Percentiles rank a stretch among this genome's conserved stretches.
Evolutionary conservation across 2,797 vertebrate species (phyloP).

Genomic region (Oryzias dopingdopingensis): DNA sequence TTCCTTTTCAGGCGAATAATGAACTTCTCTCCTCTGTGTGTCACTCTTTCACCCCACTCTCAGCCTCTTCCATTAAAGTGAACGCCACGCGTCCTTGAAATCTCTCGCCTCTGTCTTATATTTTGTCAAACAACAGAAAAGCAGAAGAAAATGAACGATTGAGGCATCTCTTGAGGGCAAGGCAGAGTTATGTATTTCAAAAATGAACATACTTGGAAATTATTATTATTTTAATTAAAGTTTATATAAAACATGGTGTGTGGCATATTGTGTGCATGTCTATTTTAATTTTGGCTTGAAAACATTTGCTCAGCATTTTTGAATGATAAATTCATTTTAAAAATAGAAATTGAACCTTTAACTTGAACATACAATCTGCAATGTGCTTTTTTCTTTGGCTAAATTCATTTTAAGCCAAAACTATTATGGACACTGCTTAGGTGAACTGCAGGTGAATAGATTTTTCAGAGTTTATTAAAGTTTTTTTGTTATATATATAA

Average conservation of each 20-base stretch:
- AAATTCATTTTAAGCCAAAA: slow-evolving; percentile 9
- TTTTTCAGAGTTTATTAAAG: not conserved
- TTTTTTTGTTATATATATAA: not conserved
- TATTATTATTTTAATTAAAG: not conserved
- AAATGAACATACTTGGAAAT: slow-evolving; percentile 2
- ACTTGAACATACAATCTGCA: no score
- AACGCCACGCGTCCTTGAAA: slow-evolving; percentile 80
- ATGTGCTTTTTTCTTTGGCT: not conserved
- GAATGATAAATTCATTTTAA: no score
- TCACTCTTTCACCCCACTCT: slow-evolving; percentile 81
- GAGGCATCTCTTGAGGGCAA: slow-evolving; percentile 49
- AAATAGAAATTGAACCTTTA: no score
- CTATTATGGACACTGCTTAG: slow-evolving; percentile 1
- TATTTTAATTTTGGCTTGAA: no score
- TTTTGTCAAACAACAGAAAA: slow-evolving; percentile 75
- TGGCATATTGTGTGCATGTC: no score
- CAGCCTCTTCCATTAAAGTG: slow-evolving; percentile 81
- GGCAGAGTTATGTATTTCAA: slow-evolving; percentile 25
- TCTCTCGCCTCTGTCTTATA: slow-evolving; percentile 72
- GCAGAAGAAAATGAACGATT: slow-evolving; percentile 55
- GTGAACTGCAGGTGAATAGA: slow-evolving; percentile 22
- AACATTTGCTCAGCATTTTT: no score
- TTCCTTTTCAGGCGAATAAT: slow-evolving; percentile 86
- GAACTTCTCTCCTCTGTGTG: slow-evolving; percentile 84
- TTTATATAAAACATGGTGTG: no score